phyloP scores from a whole-genome alignment of 1,140 invertebrate species.

The Parasteatoda tepidariorum region DNA sequence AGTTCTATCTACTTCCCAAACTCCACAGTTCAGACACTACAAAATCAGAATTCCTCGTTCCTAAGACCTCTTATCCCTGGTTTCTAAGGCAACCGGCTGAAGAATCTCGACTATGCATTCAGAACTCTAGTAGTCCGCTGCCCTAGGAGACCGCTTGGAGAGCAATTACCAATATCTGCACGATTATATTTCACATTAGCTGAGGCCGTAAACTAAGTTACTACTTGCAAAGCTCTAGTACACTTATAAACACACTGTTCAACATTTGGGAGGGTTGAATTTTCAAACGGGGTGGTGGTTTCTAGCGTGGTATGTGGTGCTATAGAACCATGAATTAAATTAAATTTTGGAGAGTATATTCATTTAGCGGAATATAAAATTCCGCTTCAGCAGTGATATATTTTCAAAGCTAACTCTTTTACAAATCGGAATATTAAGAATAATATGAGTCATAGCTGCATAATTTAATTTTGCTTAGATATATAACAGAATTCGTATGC shows the following conservation, averaged over 20 bases:
- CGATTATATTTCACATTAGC: slow-evolving; percentile 28
- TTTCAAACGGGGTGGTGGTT: not conserved
- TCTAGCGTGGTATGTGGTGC: not conserved
- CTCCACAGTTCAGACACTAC: too few relatives aligned
- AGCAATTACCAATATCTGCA: slow-evolving; percentile 34
- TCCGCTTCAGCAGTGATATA: too few relatives aligned
- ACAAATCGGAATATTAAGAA: too few relatives aligned
- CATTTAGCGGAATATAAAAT: not conserved
- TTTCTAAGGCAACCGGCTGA: slow-evolving; percentile 34
- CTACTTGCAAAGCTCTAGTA: not conserved
- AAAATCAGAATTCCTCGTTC: not conserved
- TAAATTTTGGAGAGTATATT: not conserved
- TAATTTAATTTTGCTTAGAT: too few relatives aligned
- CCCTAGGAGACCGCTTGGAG: not conserved
- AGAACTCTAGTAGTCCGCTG: not conserved
- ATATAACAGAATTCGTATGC: not conserved
- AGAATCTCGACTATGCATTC: slow-evolving; percentile 39
- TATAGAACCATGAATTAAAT: slow-evolving; percentile 1
- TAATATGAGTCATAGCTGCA: too few relatives aligned
- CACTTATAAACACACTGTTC: not conserved
- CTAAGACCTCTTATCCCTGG: not conserved
- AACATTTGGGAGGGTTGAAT: slow-evolving; percentile 1
- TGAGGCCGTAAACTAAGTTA: slow-evolving; percentile 17
- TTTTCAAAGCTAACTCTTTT: too few relatives aligned
- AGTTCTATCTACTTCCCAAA: too few relatives aligned